phyloP scores from a whole-genome alignment of 2,888 invertebrate species.

The Drosophila ustulata region DNA sequence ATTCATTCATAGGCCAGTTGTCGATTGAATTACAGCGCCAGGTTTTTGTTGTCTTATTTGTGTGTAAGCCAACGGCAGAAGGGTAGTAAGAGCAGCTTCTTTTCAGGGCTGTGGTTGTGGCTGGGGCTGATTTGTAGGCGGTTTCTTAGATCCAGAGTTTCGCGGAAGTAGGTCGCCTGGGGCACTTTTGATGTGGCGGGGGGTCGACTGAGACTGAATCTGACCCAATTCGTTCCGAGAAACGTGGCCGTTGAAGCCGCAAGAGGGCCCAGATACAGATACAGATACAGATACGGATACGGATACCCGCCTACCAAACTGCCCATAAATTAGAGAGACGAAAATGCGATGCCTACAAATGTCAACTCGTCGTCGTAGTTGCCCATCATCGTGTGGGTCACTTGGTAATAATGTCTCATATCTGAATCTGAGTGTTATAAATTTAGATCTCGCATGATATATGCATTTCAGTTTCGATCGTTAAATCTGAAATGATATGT shows the following conservation, averaged over 20 bases:
- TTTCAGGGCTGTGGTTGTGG: not conserved
- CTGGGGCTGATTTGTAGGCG: slow-evolving; percentile 21
- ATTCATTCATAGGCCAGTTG: slow-evolving; percentile 67
- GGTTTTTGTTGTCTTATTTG: slow-evolving; percentile 19
- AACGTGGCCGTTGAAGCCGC: slow-evolving; percentile 26
- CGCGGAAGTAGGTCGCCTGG: slow-evolving; percentile 56
- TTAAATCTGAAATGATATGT: slow-evolving; percentile 52
- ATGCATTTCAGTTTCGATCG: slow-evolving; percentile 28
- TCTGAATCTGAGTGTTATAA: slow-evolving; percentile 43
- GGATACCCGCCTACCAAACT: slow-evolving; percentile 21
- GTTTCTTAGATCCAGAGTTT: slow-evolving; percentile 41
- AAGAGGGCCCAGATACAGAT: slow-evolving; percentile 25
- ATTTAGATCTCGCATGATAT: slow-evolving; percentile 47
- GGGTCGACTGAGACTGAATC: not conserved
- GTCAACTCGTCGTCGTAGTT: slow-evolving; percentile 45
- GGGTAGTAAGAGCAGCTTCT: not conserved
- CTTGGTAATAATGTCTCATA: slow-evolving; percentile 2
- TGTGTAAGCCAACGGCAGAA: not conserved
- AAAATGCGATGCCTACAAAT: slow-evolving; percentile 36
- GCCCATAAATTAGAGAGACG: slow-evolving; percentile 52
- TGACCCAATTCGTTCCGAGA: slow-evolving; percentile 61
- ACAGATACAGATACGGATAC: no score
- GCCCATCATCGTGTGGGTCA: slow-evolving; percentile 65
- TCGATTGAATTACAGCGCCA: slow-evolving; percentile 68
- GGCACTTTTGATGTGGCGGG: slow-evolving; percentile 5